A percentile compares a stretch with the other conserved stretches of the same genome.
Evolutionary conservation across 2,888 invertebrate species (phyloP).

Genomic region (Ectemnius cavifrons): DNA sequence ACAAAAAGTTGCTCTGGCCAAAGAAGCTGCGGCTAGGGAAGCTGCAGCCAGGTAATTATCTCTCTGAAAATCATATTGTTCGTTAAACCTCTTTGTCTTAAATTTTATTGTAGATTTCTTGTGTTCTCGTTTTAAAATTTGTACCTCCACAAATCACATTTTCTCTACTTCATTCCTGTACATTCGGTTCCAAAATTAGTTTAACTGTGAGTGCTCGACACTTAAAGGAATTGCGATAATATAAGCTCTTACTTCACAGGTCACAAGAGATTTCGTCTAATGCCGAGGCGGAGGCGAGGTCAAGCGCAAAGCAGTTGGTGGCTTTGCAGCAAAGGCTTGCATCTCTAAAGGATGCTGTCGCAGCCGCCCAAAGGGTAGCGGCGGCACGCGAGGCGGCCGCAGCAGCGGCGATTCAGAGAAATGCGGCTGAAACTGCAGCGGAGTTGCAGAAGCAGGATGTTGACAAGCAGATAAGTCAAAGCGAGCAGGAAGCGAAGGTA

Average conservation of each 20-base stretch:
- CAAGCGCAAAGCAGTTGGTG: slow-evolving; percentile 81
- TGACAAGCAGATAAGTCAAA: slow-evolving; percentile 74
- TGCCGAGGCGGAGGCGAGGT: slow-evolving; percentile 71
- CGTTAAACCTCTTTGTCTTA: neutral
- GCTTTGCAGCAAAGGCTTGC: slow-evolving; percentile 84
- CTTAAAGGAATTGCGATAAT: too few relatives aligned
- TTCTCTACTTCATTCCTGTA: too few relatives aligned
- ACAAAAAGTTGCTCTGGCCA: slow-evolving; percentile 86
- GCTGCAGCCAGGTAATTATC: slow-evolving; percentile 69
- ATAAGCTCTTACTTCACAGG: slow-evolving; percentile 46
- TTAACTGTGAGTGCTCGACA: too few relatives aligned
- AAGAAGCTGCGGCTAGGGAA: slow-evolving; percentile 83
- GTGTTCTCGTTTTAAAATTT: too few relatives aligned
- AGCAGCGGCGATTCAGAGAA: slow-evolving; percentile 85
- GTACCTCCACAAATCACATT: too few relatives aligned
- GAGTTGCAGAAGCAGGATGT: slow-evolving; percentile 82
- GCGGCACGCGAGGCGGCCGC: slow-evolving; percentile 87
- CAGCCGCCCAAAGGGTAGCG: slow-evolving; percentile 86
- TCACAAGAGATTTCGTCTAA: slow-evolving; percentile 73
- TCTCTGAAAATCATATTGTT: neutral
- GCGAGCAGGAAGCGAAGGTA: slow-evolving; percentile 75
- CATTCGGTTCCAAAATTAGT: too few relatives aligned
- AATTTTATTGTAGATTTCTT: too few relatives aligned
- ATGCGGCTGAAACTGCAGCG: slow-evolving; percentile 85
- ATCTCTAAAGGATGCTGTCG: slow-evolving; percentile 84